phyloP scores from a whole-genome alignment of 2,113 vertebrate genomes.

The Channa maculata region DNA sequence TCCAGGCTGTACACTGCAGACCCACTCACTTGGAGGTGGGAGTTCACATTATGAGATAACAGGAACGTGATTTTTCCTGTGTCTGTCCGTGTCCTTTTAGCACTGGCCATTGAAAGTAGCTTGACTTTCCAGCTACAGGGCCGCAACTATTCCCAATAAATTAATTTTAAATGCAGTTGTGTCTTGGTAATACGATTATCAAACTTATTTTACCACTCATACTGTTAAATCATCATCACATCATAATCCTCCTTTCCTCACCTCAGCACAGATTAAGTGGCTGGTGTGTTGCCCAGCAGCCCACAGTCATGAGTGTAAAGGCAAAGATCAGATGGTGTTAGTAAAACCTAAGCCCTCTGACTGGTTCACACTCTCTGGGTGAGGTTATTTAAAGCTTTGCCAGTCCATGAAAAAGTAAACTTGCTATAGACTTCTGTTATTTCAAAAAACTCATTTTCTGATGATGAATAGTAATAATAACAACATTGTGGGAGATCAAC shows the following conservation, averaged over 20 bases:
- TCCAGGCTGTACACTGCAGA: constrained; percentile 7
- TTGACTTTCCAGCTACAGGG: constrained; percentile 8
- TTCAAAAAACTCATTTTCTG: background rate
- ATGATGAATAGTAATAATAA: background rate
- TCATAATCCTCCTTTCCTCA: constrained; percentile 26
- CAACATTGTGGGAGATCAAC: background rate
- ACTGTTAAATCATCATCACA: constrained; percentile 13
- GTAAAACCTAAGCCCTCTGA: constrained; percentile 51
- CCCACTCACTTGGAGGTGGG: background rate
- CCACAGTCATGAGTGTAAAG: constrained; percentile 15
- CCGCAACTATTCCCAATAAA: background rate
- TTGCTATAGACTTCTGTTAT: constrained; percentile 13
- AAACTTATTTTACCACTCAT: background rate
- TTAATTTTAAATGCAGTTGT: background rate
- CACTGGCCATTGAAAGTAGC: background rate
- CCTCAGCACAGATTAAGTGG: constrained; percentile 7
- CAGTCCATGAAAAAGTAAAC: constrained; percentile 15
- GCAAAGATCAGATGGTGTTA: constrained; percentile 47
- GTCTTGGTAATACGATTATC: background rate
- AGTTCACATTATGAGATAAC: constrained; percentile 37
- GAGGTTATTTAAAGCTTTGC: constrained; percentile 43
- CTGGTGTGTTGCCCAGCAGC: constrained; percentile 10
- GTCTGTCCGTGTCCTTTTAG: constrained; percentile 20
- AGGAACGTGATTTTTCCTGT: constrained; percentile 15
- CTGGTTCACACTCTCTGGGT: constrained; percentile 55